Evolutionary conservation across 2,888 invertebrate genomes (phyloP).

Genomic region (Epinotia demarniana): DNA sequence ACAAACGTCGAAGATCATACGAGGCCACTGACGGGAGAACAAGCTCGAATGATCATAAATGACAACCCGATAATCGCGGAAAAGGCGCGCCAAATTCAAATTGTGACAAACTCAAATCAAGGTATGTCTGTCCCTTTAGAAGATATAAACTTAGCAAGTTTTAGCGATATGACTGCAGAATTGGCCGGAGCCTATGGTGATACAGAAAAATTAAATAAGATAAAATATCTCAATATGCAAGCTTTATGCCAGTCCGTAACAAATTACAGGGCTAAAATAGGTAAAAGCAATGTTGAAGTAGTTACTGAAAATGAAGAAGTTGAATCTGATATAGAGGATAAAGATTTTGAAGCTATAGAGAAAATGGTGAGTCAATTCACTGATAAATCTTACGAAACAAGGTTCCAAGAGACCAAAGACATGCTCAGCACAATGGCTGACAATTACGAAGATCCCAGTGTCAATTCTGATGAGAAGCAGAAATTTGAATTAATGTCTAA

Average conservation of each 20-base stretch:
- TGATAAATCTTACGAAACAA: slow-evolving; percentile 74
- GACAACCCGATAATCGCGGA: slow-evolving; percentile 71
- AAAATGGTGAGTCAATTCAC: slow-evolving; percentile 73
- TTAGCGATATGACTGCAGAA: slow-evolving; percentile 64
- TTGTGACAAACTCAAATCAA: slow-evolving; percentile 57
- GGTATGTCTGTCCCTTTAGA: slow-evolving; percentile 65
- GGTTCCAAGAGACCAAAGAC: slow-evolving; percentile 76
- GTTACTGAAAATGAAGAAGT: slow-evolving; percentile 46
- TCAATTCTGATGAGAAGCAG: slow-evolving; percentile 44
- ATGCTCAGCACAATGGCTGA: slow-evolving; percentile 74
- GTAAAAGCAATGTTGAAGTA: slow-evolving; percentile 38
- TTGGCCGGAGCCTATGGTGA: slow-evolving; percentile 65
- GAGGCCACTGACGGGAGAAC: slow-evolving; percentile 64
- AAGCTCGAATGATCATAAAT: slow-evolving; percentile 68
- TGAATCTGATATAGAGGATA: slow-evolving; percentile 51
- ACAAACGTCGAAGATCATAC: slow-evolving; percentile 67
- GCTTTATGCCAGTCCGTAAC: slow-evolving; percentile 64
- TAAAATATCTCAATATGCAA: slow-evolving; percentile 73
- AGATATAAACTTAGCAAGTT: slow-evolving; percentile 64
- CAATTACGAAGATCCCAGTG: slow-evolving; percentile 61
- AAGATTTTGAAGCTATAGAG: slow-evolving; percentile 73
- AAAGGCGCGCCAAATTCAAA: slow-evolving; percentile 78
- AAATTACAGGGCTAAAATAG: slow-evolving; percentile 57
- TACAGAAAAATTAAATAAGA: slow-evolving; percentile 60
- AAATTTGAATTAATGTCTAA: slow-evolving; percentile 51